These are phyloP conservation scores for Drosophila orosa DNA, from an alignment of 1,140 invertebrate species.

Conservation along the genomic window DNA sequence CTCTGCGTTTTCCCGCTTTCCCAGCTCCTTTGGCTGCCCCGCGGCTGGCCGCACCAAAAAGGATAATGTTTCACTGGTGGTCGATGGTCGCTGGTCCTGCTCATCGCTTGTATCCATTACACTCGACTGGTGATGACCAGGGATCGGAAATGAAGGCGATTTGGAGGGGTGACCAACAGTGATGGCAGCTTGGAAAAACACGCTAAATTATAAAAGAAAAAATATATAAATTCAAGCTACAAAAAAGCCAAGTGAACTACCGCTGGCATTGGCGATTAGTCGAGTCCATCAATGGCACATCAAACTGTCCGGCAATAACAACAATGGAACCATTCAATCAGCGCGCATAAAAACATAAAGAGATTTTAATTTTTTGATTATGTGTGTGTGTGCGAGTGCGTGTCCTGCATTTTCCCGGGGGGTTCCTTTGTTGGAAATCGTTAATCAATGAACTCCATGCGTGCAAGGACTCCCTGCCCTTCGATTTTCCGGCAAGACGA, in stretches of 20 bases:
- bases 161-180: slow-evolving; percentile 11
- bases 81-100: slow-evolving; percentile 20
- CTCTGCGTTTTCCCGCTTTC: slow-evolving; percentile 28
- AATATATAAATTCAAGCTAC: background rate
- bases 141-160: slow-evolving; percentile 6
- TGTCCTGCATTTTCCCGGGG: slow-evolving; percentile 47
- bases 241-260: background rate
- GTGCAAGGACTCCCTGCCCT: slow-evolving; percentile 30
- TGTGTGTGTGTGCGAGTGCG: slow-evolving; percentile 50
- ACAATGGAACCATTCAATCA: slow-evolving; percentile 84
- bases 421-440: slow-evolving; percentile 70
- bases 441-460: slow-evolving; percentile 82
- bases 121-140: slow-evolving; percentile 75
- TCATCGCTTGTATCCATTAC: slow-evolving; percentile 75
- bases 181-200: background rate
- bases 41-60: slow-evolving; percentile 54
- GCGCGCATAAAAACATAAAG: slow-evolving; percentile 81
- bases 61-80: slow-evolving; percentile 67
- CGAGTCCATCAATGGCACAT: slow-evolving; percentile 78
- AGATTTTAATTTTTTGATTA: slow-evolving; percentile 84
- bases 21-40: slow-evolving; percentile 2
- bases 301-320: slow-evolving; percentile 78
- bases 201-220: background rate
- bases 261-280: slow-evolving; percentile 52
- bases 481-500: slow-evolving; percentile 18